phyloP scores from a whole-genome alignment of 2,888 invertebrate genomes.

The Phragmatobia fuliginosa region DNA sequence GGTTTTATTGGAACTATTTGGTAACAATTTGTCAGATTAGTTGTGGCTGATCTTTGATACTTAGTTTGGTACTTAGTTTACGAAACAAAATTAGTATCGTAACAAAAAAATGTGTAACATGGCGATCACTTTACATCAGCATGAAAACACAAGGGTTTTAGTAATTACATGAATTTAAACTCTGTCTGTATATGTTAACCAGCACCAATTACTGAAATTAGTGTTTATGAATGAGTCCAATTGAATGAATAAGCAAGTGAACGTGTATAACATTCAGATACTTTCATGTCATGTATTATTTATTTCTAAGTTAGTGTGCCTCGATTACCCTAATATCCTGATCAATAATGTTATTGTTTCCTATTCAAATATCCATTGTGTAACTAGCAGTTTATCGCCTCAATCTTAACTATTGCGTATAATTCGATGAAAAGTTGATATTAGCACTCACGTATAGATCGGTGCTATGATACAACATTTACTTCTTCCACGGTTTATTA shows the following conservation, averaged over 20 bases:
- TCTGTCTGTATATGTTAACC: slow-evolving; percentile 32
- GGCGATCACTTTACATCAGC: neutral
- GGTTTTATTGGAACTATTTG: neutral
- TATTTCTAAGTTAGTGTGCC: neutral
- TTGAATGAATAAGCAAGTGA: slow-evolving; percentile 27
- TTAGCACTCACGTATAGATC: neutral
- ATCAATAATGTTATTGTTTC: neutral
- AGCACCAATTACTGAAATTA: slow-evolving; percentile 41
- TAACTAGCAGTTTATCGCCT: neutral
- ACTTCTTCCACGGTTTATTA: neutral
- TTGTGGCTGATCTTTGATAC: neutral
- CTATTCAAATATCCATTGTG: neutral
- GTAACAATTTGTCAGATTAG: neutral
- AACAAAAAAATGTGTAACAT: neutral
- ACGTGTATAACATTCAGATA: slow-evolving; percentile 1
- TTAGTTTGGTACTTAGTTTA: neutral
- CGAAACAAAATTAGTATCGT: neutral
- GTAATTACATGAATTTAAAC: slow-evolving; percentile 16
- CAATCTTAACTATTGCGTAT: neutral
- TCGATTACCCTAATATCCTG: neutral
- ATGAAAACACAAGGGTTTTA: neutral
- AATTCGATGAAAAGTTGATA: neutral
- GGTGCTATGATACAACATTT: neutral
- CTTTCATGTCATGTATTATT: neutral
- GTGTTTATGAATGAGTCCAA: slow-evolving; percentile 33